Percentiles rank a stretch among this genome's conserved stretches.
Evolutionary conservation across 1,140 invertebrate species (phyloP).

Genomic region (Apocrypta bakeri): DNA sequence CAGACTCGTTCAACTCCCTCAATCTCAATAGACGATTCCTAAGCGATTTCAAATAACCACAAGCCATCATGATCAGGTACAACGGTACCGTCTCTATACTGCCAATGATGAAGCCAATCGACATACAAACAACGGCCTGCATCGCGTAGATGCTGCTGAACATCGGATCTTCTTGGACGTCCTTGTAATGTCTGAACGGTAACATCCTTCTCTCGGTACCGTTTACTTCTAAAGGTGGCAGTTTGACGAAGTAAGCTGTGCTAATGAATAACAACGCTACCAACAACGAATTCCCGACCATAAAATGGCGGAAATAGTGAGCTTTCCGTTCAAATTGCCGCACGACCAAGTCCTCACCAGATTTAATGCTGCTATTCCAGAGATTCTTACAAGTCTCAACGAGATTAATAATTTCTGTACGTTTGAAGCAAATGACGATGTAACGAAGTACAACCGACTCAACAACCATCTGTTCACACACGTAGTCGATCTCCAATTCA

Average conservation of each 20-base stretch:
- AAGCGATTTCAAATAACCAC: conserved; percentile 19
- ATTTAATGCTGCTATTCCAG: background rate
- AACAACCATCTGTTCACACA: conserved; percentile 11
- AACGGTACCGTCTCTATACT: background rate
- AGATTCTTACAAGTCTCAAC: background rate
- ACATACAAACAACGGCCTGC: background rate
- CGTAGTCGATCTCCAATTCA: background rate
- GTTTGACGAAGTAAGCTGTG: background rate
- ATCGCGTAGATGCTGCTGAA: background rate
- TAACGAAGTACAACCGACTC: background rate
- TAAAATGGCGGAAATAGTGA: background rate
- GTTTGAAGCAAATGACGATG: background rate
- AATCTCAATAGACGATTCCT: background rate
- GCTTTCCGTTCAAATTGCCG: conserved; percentile 3
- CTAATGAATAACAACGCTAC: background rate
- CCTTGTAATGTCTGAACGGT: conserved; percentile 29
- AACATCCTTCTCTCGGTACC: background rate
- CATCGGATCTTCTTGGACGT: conserved; percentile 27
- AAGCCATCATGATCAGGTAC: conserved; percentile 31
- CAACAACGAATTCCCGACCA: background rate
- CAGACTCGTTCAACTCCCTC: background rate
- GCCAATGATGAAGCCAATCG: background rate
- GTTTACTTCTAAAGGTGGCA: background rate
- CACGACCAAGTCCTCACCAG: background rate
- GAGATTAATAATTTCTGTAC: background rate